phyloP scores from a whole-genome alignment of 2,113 vertebrate genomes.

The Equus quagga region DNA sequence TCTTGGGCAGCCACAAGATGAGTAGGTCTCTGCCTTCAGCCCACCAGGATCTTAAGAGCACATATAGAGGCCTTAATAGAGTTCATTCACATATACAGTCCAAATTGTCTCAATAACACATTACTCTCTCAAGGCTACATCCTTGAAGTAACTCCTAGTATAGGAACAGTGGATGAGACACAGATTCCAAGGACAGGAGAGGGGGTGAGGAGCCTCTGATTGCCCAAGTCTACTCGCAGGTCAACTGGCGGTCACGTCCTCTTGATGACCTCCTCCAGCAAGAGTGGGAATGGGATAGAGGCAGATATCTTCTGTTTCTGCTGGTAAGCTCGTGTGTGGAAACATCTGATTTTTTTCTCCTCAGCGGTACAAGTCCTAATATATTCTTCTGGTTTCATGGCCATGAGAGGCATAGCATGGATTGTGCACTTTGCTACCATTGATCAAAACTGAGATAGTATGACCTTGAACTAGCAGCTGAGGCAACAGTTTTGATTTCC shows the following conservation, averaged over 20 bases:
- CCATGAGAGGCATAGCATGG: not conserved
- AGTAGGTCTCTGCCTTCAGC: not conserved
- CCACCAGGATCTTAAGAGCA: not conserved
- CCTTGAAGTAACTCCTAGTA: not conserved
- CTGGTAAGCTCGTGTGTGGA: not conserved
- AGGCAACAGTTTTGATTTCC: not conserved
- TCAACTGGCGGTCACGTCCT: not conserved
- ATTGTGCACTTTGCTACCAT: not conserved
- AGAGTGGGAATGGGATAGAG: not conserved
- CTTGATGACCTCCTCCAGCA: not conserved
- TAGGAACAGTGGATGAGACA: not conserved
- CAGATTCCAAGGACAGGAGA: not conserved
- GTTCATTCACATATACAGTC: not conserved
- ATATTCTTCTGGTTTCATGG: not conserved
- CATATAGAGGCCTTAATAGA: not conserved
- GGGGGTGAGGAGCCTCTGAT: not conserved
- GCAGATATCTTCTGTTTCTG: not conserved
- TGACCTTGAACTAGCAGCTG: not conserved
- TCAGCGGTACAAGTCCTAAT: not conserved
- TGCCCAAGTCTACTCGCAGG: not conserved
- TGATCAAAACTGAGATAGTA: not conserved
- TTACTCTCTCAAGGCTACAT: not conserved
- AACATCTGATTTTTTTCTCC: not conserved
- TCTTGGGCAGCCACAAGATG: not conserved
- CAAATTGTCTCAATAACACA: not conserved